phyloP scores from a whole-genome alignment of 2,113 vertebrate species.

The Halichoerus grypus region DNA sequence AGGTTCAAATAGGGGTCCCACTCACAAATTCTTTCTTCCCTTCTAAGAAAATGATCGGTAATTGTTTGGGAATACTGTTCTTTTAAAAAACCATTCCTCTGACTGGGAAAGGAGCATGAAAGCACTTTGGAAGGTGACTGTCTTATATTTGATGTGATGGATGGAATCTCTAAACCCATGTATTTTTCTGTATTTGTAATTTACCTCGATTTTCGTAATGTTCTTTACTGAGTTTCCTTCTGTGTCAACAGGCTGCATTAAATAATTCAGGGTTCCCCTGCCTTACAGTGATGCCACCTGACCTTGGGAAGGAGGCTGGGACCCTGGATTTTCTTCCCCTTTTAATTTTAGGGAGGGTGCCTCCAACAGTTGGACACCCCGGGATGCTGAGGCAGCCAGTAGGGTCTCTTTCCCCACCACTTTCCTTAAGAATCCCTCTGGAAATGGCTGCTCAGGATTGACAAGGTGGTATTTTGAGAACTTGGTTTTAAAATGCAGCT shows the following conservation, averaged over 20 bases:
- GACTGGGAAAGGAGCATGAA: background rate
- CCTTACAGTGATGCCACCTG: background rate
- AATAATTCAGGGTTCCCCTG: background rate
- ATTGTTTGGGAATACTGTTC: background rate
- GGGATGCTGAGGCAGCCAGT: background rate
- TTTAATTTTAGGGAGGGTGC: background rate
- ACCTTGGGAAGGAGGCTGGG: background rate
- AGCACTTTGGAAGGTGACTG: background rate
- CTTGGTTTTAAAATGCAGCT: background rate
- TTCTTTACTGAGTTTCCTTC: background rate
- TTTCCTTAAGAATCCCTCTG: background rate
- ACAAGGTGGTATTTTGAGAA: background rate
- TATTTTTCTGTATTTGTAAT: background rate
- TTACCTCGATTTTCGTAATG: background rate
- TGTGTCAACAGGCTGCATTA: background rate
- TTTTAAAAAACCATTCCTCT: background rate
- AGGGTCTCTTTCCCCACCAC: background rate
- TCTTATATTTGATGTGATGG: background rate
- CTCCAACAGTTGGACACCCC: background rate
- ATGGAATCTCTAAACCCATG: background rate
- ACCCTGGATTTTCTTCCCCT: background rate
- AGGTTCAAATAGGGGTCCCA: background rate
- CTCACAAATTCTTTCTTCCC: background rate
- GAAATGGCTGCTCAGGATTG: background rate
- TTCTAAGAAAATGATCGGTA: background rate